These are phyloP conservation scores for Sceloporus undulatus DNA, from an alignment of 2,113 vertebrate genomes.

Conservation along the genomic window DNA sequence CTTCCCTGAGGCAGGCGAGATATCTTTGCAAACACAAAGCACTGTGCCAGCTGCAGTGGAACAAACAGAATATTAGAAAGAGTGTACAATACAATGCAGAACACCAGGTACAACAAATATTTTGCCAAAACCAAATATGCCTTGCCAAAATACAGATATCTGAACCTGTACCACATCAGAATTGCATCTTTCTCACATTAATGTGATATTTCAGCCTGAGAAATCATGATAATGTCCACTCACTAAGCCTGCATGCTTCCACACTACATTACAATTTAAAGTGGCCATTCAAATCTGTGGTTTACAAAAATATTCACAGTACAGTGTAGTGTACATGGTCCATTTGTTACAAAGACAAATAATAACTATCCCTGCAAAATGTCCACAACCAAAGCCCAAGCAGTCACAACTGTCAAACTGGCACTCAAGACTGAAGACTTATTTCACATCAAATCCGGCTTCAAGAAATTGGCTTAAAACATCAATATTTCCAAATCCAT, in stretches of 20 bases:
- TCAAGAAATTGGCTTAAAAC: constrained; percentile 49
- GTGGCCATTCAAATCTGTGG: too few species aligned
- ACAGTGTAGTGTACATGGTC: not conserved
- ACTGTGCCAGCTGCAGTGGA: constrained; percentile 28
- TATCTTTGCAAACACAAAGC: constrained; percentile 52
- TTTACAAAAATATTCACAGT: too few species aligned
- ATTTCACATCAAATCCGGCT: too few species aligned
- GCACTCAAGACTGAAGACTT: too few species aligned
- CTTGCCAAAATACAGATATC: not conserved
- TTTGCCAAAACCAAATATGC: constrained; percentile 55
- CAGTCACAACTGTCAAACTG: too few species aligned
- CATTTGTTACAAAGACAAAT: not conserved
- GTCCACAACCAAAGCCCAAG: too few species aligned
- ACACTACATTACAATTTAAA: accelerated
- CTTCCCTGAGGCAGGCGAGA: constrained; percentile 53
- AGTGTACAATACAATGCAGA: constrained; percentile 26
- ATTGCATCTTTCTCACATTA: too few species aligned
- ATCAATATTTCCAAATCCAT: constrained; percentile 21
- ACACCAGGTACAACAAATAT: constrained; percentile 9
- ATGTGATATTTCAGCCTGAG: not conserved
- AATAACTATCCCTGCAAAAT: not conserved
- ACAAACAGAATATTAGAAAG: constrained; percentile 48
- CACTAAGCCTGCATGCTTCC: not conserved
- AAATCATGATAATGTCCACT: not conserved
- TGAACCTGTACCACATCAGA: too few species aligned